Percentiles rank a stretch among this genome's conserved stretches.
phyloP scores from a whole-genome alignment of 1,140 invertebrate species.

The Acromyrmex heyeri region DNA sequence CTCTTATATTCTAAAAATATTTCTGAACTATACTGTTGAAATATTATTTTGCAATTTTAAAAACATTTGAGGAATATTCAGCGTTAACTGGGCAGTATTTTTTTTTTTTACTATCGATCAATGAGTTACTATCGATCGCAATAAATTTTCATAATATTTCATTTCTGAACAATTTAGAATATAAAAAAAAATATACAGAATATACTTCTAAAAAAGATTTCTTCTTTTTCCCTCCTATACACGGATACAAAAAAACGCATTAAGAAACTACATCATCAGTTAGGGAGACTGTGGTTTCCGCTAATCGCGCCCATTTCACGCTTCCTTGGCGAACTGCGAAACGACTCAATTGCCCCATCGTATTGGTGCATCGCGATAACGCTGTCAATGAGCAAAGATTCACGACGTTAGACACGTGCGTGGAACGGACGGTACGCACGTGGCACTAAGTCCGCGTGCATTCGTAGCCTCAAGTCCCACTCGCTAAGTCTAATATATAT shows the following conservation, averaged over 20 bases:
- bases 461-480: constrained; percentile 20
- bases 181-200: not conserved
- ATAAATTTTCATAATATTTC: not conserved
- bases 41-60: too few relatives aligned
- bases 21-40: too few relatives aligned
- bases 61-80: too few relatives aligned
- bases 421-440: constrained; percentile 50
- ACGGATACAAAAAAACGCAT: not conserved
- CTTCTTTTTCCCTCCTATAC: not conserved
- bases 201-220: not conserved
- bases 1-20: too few relatives aligned
- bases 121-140: too few relatives aligned
- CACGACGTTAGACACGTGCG: constrained; percentile 49
- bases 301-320: constrained; percentile 51
- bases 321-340: constrained; percentile 20
- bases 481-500: constrained; percentile 31
- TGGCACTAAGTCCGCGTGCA: constrained; percentile 56
- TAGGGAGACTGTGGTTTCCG: not conserved
- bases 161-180: not conserved
- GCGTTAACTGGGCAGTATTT: too few relatives aligned
- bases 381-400: constrained; percentile 61
- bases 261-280: not conserved
- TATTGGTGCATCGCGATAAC: constrained; percentile 60
- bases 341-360: constrained; percentile 36
- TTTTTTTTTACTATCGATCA: too few relatives aligned